Evolutionary conservation across 1,140 invertebrate species (phyloP).

Genomic region (Macrostomum lignano): DNA sequence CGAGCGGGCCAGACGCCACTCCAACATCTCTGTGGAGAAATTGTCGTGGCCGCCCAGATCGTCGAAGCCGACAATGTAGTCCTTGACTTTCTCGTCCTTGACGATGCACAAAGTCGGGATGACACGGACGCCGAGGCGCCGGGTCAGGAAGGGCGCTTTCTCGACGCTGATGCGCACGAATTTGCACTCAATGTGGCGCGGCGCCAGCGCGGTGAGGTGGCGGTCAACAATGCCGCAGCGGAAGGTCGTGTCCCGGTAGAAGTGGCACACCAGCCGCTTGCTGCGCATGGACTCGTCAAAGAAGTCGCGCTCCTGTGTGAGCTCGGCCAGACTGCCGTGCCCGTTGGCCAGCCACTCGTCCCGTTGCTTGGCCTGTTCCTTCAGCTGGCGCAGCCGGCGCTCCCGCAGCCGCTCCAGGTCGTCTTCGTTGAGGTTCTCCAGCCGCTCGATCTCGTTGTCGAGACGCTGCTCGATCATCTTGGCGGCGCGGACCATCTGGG

Average conservation of each 20-base stretch:
- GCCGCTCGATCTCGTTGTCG: slow-evolving; percentile 28
- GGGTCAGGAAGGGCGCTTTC: slow-evolving; percentile 52
- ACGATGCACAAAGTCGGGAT: slow-evolving; percentile 61
- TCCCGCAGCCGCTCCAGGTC: slow-evolving; percentile 52
- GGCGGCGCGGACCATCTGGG: slow-evolving; percentile 40
- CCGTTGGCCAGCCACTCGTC: slow-evolving; percentile 48
- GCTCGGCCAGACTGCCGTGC: slow-evolving; percentile 63
- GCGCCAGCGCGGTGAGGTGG: slow-evolving; percentile 54
- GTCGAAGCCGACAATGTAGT: slow-evolving; percentile 74
- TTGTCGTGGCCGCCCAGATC: slow-evolving; percentile 74
- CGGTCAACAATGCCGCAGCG: slow-evolving; percentile 71
- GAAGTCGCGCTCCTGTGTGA: slow-evolving; percentile 67
- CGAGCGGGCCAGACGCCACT: slow-evolving; percentile 54
- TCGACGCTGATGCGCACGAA: slow-evolving; percentile 74
- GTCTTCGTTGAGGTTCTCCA: slow-evolving; percentile 56
- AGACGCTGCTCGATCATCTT: slow-evolving; percentile 46
- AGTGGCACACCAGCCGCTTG: slow-evolving; percentile 65
- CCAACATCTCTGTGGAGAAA: slow-evolving; percentile 65
- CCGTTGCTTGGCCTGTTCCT: slow-evolving; percentile 46
- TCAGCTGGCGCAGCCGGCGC: slow-evolving; percentile 49
- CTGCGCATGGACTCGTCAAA: slow-evolving; percentile 69
- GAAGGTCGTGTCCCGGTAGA: slow-evolving; percentile 35
- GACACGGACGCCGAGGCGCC: slow-evolving; percentile 53
- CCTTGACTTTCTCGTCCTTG: slow-evolving; percentile 47
- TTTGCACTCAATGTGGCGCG: slow-evolving; percentile 58